Percentiles rank a stretch among this genome's conserved stretches.
Conservation (phyloP, 2,888 invertebrate species). For the Zygothrica quintamaculata region DNA sequence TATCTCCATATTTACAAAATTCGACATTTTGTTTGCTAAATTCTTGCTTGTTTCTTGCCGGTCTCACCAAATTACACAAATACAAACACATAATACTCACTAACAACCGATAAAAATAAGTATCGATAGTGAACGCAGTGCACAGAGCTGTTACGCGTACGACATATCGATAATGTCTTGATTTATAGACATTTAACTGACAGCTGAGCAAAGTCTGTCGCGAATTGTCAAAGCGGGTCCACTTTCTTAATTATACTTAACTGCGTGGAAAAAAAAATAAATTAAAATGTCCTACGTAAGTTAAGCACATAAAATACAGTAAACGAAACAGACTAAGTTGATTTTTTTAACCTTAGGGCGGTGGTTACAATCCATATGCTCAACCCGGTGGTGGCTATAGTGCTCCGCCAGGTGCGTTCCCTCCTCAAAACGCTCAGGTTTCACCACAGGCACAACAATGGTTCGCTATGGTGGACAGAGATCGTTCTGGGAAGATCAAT, state of each 20-base stretch:
- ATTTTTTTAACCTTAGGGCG: slow-evolving; percentile 46
- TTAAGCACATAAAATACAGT: not conserved
- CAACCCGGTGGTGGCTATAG: slow-evolving; percentile 75
- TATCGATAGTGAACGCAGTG: slow-evolving; percentile 13
- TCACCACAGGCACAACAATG: slow-evolving; percentile 92
- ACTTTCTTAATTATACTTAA: slow-evolving; percentile 31
- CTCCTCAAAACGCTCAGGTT: slow-evolving; percentile 85
- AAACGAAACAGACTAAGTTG: not conserved
- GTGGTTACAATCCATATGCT: slow-evolving; percentile 73
- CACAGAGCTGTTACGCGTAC: slow-evolving; percentile 2
- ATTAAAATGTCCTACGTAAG: slow-evolving; percentile 80
- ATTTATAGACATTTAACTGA: slow-evolving; percentile 2
- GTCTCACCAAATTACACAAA: slow-evolving; percentile 22
- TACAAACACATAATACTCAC: not conserved
- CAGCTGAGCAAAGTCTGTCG: slow-evolving; percentile 28
- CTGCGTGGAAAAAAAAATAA: slow-evolving; percentile 25
- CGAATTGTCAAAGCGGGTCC: slow-evolving; percentile 9
- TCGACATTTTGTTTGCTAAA: slow-evolving; percentile 83
- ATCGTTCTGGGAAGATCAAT: slow-evolving; percentile 92
- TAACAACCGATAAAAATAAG: slow-evolving; percentile 3
- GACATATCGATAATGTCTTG: slow-evolving; percentile 40
- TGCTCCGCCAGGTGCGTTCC: slow-evolving; percentile 82
- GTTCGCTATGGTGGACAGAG: slow-evolving; percentile 93
- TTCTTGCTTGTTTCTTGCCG: slow-evolving; percentile 46
- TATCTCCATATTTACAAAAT: slow-evolving; percentile 86